Conservation (phyloP, 2,888 invertebrate genomes). For the Eupithecia subumbrata region DNA sequence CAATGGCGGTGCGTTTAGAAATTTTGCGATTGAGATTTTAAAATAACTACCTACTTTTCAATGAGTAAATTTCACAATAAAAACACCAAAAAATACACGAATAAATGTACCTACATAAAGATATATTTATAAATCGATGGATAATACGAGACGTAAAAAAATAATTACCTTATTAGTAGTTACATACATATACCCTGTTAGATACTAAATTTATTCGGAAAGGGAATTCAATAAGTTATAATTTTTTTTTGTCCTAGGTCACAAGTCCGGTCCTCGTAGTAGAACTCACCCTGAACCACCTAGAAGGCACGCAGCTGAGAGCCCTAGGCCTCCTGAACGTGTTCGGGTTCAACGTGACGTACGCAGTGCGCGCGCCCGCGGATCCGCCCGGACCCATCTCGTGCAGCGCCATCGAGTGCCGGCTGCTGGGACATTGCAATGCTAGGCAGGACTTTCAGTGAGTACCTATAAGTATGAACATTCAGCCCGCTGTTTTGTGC, state of each 20-base stretch:
- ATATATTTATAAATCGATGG: too few species aligned
- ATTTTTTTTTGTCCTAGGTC: constrained; percentile 64
- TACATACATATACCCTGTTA: too few species aligned
- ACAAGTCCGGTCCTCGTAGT: constrained; percentile 91
- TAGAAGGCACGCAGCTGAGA: constrained; percentile 92
- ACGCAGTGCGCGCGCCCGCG: constrained; percentile 86
- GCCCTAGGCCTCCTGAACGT: constrained; percentile 92
- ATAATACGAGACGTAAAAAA: too few species aligned
- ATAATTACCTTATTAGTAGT: too few species aligned
- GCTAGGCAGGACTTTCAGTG: constrained; percentile 88
- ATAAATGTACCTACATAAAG: too few species aligned
- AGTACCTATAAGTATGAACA: constrained; percentile 66
- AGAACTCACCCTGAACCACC: constrained; percentile 87
- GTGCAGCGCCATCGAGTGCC: constrained; percentile 92
- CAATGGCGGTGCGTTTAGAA: too few species aligned
- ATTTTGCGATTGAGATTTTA: too few species aligned
- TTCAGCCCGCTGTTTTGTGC: not conserved
- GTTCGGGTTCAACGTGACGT: constrained; percentile 96
- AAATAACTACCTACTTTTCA: too few species aligned
- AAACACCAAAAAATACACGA: too few species aligned
- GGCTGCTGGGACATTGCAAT: constrained; percentile 93
- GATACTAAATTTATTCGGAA: not conserved
- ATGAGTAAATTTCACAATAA: too few species aligned
- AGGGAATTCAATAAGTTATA: not conserved
- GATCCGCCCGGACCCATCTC: constrained; percentile 82